phyloP scores from a whole-genome alignment of 2,113 vertebrate genomes.

The human (Homo sapiens) region GRCh38 chr17:58461001-58461500 shows the following conservation, averaged over 20 bases:
- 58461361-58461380: constrained; percentile 4
- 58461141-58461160: too few species aligned
- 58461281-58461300: constrained; percentile 37
- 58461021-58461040: too few species aligned
- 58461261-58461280: neutral
- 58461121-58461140: too few species aligned
- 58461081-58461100: too few species aligned
- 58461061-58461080: too few species aligned
- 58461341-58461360: constrained; percentile 16
- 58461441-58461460: constrained; percentile 12
- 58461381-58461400: constrained; percentile 38
- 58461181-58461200: too few species aligned
- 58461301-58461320: constrained; percentile 46
- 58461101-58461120: too few species aligned
- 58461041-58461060: too few species aligned
- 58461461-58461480: constrained; percentile 20
- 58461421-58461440: constrained; percentile 15
- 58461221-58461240: too few species aligned
- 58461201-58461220: neutral
- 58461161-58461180: too few species aligned
- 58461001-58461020: too few species aligned
- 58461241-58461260: too few species aligned
- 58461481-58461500: neutral
- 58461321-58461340: neutral
- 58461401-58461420: neutral